Percentiles rank a stretch among this genome's conserved stretches.
Evolutionary conservation across 2,113 vertebrate genomes (phyloP).

Genomic region (Cephalopterus ornatus): DNA sequence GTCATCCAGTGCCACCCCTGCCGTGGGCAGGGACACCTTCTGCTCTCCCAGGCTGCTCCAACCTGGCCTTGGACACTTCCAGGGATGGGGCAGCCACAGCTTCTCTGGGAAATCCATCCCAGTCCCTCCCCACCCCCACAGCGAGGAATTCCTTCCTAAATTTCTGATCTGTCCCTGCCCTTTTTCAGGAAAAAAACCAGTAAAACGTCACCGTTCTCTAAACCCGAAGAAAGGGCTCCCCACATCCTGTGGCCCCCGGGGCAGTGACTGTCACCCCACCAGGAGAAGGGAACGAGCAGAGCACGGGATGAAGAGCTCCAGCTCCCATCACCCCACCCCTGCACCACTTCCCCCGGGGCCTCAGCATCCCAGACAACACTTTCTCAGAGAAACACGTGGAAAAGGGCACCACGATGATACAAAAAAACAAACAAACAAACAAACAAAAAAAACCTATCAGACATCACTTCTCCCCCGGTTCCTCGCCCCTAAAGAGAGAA

Average conservation of each 20-base stretch:
- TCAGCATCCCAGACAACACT: not conserved
- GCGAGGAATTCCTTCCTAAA: accelerated
- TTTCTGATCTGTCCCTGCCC: not conserved
- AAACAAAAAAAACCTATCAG: too few relatives aligned
- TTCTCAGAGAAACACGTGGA: accelerated
- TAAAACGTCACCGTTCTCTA: accelerated
- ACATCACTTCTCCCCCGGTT: accelerated
- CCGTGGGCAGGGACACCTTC: not conserved
- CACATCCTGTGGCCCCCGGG: not conserved
- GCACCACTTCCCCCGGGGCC: not conserved
- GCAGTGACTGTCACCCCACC: accelerated
- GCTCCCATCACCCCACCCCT: not conserved
- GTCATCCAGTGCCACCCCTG: not conserved
- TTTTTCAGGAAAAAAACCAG: not conserved
- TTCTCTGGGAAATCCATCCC: not conserved
- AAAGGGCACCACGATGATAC: accelerated
- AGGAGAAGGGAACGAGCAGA: accelerated
- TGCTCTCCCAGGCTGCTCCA: not conserved
- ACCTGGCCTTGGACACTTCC: not conserved
- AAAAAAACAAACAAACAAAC: too few relatives aligned
- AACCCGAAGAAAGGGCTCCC: accelerated
- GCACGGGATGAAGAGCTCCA: accelerated
- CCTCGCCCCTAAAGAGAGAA: not conserved
- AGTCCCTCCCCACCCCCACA: not conserved
- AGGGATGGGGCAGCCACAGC: not conserved